phyloP scores from a whole-genome alignment of 2,797 vertebrate genomes.

The Pagetopsis macropterus region DNA sequence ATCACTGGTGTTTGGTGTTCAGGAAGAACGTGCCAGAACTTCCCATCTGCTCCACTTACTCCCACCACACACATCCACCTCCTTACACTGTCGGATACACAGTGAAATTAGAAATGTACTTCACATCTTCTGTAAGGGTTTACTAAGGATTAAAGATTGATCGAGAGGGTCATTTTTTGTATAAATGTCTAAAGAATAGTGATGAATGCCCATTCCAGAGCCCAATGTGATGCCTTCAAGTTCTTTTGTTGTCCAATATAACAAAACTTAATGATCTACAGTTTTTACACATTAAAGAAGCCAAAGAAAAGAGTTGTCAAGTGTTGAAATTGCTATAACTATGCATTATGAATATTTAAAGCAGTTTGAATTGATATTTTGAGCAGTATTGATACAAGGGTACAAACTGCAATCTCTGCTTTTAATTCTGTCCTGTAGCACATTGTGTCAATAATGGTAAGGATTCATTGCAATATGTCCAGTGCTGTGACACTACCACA shows the following conservation, averaged over 20 bases:
- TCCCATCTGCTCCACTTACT: conserved; percentile 37
- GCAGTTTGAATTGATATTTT: too few species aligned
- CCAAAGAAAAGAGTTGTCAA: too few species aligned
- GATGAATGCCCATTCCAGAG: not conserved
- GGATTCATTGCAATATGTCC: too few species aligned
- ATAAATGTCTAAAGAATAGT: not conserved
- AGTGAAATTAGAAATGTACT: not conserved
- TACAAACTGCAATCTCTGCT: too few species aligned
- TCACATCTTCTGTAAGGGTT: not conserved
- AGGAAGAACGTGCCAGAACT: conserved; percentile 30
- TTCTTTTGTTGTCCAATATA: not conserved
- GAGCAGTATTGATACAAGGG: too few species aligned
- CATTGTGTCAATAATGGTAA: too few species aligned
- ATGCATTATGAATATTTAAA: too few species aligned
- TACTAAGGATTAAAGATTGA: not conserved
- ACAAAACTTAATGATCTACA: not conserved
- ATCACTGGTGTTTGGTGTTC: conserved; percentile 42
- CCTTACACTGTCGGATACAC: not conserved
- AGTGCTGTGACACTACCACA: too few species aligned
- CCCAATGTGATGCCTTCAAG: not conserved
- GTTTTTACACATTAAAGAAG: not conserved
- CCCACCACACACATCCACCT: not conserved
- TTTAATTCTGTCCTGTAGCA: too few species aligned
- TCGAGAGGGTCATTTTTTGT: not conserved
- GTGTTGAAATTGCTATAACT: too few species aligned